Conservation (phyloP, 2,888 invertebrate species). For the Ichneumon xanthorius region DNA sequence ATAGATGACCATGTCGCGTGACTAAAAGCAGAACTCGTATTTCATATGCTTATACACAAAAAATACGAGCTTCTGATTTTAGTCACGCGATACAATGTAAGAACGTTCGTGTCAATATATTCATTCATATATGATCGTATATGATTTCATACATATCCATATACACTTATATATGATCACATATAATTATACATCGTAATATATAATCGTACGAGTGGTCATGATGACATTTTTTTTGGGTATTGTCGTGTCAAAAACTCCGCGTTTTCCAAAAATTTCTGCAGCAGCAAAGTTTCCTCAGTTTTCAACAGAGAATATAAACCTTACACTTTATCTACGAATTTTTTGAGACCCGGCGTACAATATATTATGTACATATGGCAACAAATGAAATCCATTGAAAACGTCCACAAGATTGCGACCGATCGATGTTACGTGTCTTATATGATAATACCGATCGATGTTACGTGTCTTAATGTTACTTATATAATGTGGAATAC, state of each 20-base stretch:
- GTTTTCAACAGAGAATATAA: not conserved
- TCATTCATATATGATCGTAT: not conserved
- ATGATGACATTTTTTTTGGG: not conserved
- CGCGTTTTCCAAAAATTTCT: not conserved
- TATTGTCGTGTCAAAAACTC: not conserved
- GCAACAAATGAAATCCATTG: slow-evolving; percentile 38
- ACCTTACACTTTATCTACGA: not conserved
- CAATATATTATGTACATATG: slow-evolving; percentile 47
- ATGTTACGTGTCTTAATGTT: slow-evolving; percentile 67
- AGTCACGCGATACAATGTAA: not conserved
- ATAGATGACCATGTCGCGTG: not conserved
- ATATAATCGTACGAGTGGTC: not conserved
- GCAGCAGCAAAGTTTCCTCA: not conserved
- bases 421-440: slow-evolving; percentile 66
- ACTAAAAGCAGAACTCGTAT: not conserved
- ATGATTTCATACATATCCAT: not conserved
- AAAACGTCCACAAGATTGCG: slow-evolving; percentile 61
- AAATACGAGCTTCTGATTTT: not conserved
- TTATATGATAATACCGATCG: slow-evolving; percentile 65
- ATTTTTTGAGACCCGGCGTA: slow-evolving; percentile 8
- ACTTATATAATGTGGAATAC: slow-evolving; percentile 36
- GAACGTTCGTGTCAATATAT: not conserved
- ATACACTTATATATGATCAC: not conserved
- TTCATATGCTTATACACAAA: not conserved
- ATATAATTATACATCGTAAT: not conserved